Conservation (phyloP, 1,140 invertebrate genomes). For the Potamilus streckersoni region DNA sequence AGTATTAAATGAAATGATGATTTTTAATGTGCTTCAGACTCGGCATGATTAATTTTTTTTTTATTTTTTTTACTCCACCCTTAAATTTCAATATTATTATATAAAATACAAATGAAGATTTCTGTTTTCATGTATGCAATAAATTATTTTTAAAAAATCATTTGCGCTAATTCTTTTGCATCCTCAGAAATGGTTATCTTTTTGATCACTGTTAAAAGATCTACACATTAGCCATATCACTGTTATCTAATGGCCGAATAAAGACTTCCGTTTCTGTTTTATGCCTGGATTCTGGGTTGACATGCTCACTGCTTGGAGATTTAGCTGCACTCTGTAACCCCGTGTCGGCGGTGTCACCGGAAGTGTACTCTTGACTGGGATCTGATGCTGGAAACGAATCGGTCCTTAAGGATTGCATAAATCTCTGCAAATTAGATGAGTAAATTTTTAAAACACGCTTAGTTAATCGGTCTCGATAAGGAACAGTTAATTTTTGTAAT, state of each 20-base stretch:
- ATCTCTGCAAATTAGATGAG: slow-evolving; percentile 34
- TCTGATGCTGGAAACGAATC: slow-evolving; percentile 39
- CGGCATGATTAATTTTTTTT: no score
- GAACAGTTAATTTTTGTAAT: neutral
- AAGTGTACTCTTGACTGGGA: slow-evolving; percentile 43
- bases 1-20: no score
- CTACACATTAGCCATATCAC: slow-evolving; percentile 5
- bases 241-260: slow-evolving; percentile 29
- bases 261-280: slow-evolving; percentile 46
- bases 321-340: slow-evolving; percentile 27
- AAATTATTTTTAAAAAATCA: no score
- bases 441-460: slow-evolving; percentile 10
- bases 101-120: no score
- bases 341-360: slow-evolving; percentile 52
- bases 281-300: slow-evolving; percentile 7
- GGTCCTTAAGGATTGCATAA: slow-evolving; percentile 44
- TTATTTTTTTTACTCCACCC: no score
- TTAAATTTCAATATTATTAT: no score
- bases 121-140: no score
- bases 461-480: neutral
- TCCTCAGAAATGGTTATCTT: no score
- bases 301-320: slow-evolving; percentile 21
- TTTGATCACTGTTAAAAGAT: no score
- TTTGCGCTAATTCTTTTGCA: no score
- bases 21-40: no score